Evolutionary conservation across 2,888 invertebrate species (phyloP), one percentile per base, ranked within the genome.

Genomic region (Drosophila kokeensis): DNA sequence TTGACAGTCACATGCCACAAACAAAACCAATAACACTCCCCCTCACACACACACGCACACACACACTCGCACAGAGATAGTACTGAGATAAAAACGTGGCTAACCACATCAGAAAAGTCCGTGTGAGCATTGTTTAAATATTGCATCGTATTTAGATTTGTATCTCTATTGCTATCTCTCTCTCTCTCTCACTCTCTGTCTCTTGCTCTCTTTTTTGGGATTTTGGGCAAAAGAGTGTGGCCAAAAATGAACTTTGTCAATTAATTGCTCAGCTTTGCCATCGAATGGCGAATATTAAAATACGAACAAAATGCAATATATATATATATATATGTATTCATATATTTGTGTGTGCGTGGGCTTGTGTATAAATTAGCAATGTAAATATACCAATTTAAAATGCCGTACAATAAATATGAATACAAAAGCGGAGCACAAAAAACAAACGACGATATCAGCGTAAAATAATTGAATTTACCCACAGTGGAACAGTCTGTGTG

Each of bases 401-500:
- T 89, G 87, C 85, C 81, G 73, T 78, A 89, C 89, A 87, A 87
- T 87, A 87, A 87, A 87, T 87, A 87, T 87, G 86, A 87, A 89
- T 89, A 82, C 86, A 85, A 89, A 75, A 81, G 86, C 83, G 74
- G 48, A 64, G 70, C 67, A 76, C 85, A 77, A 81, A 85, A 87
- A 87, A 82, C 85, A 89, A 87, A 89, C 86, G 89, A 87, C 89
- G 81, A 89, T 89, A 87, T 87, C 87, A 85, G 84, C 85, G 76
- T 77, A 85, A 87, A 87, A 87, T 87, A 87, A 87, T 87, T 89
- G 86, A 87, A 87, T 87, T 87, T 83, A 76, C 83, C 84, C 85
- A 88, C 82, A 86, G 78, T 49, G 55, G 58, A 52, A 58, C 52
- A 66, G 50, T 30, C 5, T 15, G 32, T n/a, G 59, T 13, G 48